These are phyloP conservation scores for Diploscapter pachys DNA, from an alignment of 1,140 invertebrate species.

Conservation along the genomic window DNA sequence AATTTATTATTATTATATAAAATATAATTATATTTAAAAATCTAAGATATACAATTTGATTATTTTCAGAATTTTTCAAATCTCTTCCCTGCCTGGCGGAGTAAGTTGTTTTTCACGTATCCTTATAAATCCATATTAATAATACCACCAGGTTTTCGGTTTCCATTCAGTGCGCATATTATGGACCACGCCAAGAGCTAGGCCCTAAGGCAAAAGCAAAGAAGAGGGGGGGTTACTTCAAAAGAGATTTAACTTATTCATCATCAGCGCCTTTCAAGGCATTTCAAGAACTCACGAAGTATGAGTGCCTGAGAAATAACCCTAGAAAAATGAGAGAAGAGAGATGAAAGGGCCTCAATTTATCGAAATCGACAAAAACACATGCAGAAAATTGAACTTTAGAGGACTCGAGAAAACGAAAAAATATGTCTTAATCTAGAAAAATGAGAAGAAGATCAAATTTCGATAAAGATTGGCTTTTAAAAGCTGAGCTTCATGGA, in stretches of 20 bases:
- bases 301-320: background rate
- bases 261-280: background rate
- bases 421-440: background rate
- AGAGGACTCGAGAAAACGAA: too few species aligned
- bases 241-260: slow-evolving; percentile 10
- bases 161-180: background rate
- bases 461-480: background rate
- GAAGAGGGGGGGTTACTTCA: too few species aligned
- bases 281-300: background rate
- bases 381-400: too few species aligned
- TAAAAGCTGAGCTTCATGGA: background rate
- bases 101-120: slow-evolving; percentile 29
- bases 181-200: too few species aligned
- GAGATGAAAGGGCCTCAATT: too few species aligned
- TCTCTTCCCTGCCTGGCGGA: slow-evolving; percentile 36
- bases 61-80: slow-evolving; percentile 40
- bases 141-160: background rate
- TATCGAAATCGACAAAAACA: too few species aligned
- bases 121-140: slow-evolving; percentile 2
- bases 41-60: background rate
- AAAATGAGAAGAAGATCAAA: slow-evolving; percentile 3
- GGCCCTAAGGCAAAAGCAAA: too few species aligned
- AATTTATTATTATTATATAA: too few species aligned
- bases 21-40: too few species aligned
- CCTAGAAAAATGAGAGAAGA: too few species aligned